Percentiles rank a stretch among this genome's conserved stretches.
These are phyloP conservation scores for Prorops nasuta DNA, from an alignment of 1,140 invertebrate species.

Conservation along the genomic window DNA sequence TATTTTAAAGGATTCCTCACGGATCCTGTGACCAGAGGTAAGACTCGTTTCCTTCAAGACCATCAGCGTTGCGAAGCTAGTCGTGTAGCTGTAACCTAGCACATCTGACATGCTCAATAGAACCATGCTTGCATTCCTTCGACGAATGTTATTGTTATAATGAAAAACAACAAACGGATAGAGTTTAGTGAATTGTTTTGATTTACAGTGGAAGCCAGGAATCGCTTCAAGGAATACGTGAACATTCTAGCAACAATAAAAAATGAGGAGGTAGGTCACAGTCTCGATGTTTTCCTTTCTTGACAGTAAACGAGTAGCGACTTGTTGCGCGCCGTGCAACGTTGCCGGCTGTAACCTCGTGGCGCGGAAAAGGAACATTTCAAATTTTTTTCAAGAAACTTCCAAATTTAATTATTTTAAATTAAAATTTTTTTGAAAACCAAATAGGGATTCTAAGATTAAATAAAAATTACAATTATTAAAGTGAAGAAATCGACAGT, in stretches of 20 bases:
- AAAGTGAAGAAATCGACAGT: not conserved
- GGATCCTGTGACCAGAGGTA: slow-evolving; percentile 74
- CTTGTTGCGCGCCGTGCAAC: slow-evolving; percentile 47
- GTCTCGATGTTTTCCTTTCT: slow-evolving; percentile 13
- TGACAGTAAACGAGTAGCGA: slow-evolving; percentile 45
- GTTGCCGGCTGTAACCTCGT: slow-evolving; percentile 29
- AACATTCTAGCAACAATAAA: slow-evolving; percentile 84
- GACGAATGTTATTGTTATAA: no score
- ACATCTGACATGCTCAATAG: no score
- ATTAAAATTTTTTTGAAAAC: no score
- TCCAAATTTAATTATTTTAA: no score
- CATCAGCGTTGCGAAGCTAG: no score
- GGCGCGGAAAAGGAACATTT: not conserved
- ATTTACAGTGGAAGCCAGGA: slow-evolving; percentile 76
- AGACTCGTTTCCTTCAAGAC: slow-evolving; percentile 34
- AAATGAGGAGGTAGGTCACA: slow-evolving; percentile 61
- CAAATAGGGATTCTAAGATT: not conserved
- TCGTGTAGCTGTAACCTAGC: no score
- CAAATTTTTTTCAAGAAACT: not conserved
- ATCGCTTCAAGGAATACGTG: slow-evolving; percentile 87
- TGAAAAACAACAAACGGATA: no score
- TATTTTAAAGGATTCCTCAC: slow-evolving; percentile 84
- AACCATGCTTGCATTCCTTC: no score
- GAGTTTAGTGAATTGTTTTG: no score
- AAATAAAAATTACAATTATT: not conserved